Conservation (phyloP, 2,888 invertebrate species). For the Doris montereyensis region DNA sequence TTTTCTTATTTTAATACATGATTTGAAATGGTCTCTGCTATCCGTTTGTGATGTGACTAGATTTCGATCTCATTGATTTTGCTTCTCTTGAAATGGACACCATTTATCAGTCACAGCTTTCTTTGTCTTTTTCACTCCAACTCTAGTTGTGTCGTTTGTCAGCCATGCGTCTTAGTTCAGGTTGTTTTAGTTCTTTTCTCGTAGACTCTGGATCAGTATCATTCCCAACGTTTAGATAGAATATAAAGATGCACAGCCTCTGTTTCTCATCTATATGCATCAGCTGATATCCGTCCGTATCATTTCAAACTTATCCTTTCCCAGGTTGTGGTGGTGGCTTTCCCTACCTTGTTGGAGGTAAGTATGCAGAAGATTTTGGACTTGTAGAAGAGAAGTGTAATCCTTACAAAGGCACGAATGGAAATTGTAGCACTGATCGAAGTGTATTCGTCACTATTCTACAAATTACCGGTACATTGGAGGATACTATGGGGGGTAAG, state of each 20-base stretch:
- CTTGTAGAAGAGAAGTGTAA: conserved; percentile 74
- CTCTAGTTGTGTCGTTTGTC: no score
- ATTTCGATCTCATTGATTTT: no score
- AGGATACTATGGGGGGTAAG: conserved; percentile 74
- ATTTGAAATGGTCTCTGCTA: no score
- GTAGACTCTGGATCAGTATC: neutral
- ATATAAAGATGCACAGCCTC: neutral
- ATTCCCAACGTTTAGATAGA: neutral
- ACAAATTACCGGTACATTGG: conserved; percentile 75
- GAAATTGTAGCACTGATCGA: conserved; percentile 64
- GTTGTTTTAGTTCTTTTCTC: no score
- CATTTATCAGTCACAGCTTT: no score
- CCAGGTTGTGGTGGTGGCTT: conserved; percentile 70
- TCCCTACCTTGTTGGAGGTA: conserved; percentile 70
- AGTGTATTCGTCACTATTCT: conserved; percentile 72
- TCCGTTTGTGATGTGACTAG: no score
- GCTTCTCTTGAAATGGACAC: no score
- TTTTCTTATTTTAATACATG: no score
- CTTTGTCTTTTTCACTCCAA: no score
- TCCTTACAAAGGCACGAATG: conserved; percentile 73
- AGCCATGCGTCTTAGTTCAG: no score
- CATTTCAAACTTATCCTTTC: neutral
- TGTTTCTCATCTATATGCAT: no score
- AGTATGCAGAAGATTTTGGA: conserved; percentile 74
- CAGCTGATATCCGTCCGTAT: no score